Base-by-base conservation (phyloP, 2,113 vertebrate species). In the Cyprinodon brontotheroides region DNA sequence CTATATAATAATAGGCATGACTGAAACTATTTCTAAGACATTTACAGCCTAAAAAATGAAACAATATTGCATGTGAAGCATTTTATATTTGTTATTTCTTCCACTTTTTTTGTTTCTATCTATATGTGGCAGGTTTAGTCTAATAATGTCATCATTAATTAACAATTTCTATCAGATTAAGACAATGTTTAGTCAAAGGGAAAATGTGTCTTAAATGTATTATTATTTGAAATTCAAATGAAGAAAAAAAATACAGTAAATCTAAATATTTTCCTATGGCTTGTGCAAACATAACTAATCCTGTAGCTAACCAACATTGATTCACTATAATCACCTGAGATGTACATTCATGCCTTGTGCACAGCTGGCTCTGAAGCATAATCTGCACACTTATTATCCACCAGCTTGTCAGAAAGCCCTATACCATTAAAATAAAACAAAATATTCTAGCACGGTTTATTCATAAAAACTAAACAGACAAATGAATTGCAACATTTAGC, bases 291-390 rank as follows among this genome's bases (percentile, higher is more conserved):
- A 40, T 43, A 39, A 61, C 15, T 41, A 61, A 81, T 70, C 64
- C 12, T 41, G 15, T 22, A 45, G 36, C 20, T 68, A 43, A 78
- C 7, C 63, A 14, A 4, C 63, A 61, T 68, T 75, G 50, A 70
- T 57, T 70, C 69, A 15, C 20, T 62, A 45, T 80, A 61, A 69
- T 74, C 74, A 69, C 39, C 69, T 72, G 72, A 59, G 50, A 72
- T 70, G 48, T 47, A 77, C 72, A 77, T 74, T 37, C 43, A 64
- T 69, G 65, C 50, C 67, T 74, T 73, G 68, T 82, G 75, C 80
- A 68, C 79, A 81, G 41, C 69, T 82, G 70, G 39, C 62, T 17
- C 13, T 38, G 61, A 12, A 14, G 17, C 48, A 75, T 69, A 75
- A 78, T 82, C 77, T 39, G 7, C 70, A 61, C 65, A 68, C 62